phyloP scores from a whole-genome alignment of 2,113 vertebrate species.

The Nycticryphes semicollaris region DNA sequence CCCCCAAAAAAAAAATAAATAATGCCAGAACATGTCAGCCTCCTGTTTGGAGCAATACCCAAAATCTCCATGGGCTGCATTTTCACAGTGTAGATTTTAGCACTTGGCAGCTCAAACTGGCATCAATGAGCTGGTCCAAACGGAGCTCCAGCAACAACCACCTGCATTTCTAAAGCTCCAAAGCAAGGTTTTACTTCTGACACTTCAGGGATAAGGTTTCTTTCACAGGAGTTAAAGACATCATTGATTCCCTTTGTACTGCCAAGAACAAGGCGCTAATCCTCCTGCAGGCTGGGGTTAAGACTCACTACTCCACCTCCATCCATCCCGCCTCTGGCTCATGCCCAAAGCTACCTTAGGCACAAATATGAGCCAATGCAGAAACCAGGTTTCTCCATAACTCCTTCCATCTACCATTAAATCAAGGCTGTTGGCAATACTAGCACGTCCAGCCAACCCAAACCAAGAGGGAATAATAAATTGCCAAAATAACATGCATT shows the following conservation, averaged over 20 bases:
- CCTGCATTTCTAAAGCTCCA: neutral
- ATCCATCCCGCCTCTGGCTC: neutral
- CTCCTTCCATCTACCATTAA: rapidly evolving
- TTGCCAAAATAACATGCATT: rapidly evolving
- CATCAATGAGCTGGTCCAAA: neutral
- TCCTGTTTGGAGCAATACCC: neutral
- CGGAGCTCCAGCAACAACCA: neutral
- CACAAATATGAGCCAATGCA: neutral
- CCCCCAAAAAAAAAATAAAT: rapidly evolving
- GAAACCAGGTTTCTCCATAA: neutral
- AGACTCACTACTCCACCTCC: neutral
- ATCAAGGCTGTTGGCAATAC: rapidly evolving
- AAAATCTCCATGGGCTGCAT: rapidly evolving
- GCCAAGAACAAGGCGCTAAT: neutral
- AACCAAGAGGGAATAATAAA: neutral
- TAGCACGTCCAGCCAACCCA: neutral
- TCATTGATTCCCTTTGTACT: neutral
- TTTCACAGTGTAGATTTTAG: neutral
- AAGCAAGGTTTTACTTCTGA: neutral
- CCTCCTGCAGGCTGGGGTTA: neutral
- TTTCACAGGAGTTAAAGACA: neutral
- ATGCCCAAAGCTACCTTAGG: neutral
- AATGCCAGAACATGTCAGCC: rapidly evolving
- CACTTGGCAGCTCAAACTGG: rapidly evolving
- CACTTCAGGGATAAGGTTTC: neutral